Percentiles rank a stretch among this genome's conserved stretches.
Evolutionary conservation across 2,113 vertebrate genomes (phyloP).

Genomic region (Mugil cephalus): DNA sequence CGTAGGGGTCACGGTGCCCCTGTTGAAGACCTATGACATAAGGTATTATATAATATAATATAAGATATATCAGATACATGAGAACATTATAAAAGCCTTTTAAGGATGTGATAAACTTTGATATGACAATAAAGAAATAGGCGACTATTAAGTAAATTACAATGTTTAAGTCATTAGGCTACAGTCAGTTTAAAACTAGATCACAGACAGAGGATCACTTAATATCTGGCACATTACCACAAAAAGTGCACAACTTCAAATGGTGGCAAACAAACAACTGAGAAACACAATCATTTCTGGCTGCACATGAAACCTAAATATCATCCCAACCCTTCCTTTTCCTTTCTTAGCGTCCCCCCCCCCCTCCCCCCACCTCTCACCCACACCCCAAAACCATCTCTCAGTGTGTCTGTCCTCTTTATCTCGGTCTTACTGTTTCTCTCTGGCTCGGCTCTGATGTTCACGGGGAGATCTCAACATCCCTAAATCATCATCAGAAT

Average conservation of each 20-base stretch:
- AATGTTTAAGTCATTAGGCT: too few species aligned
- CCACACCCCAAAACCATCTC: slow-evolving; percentile 44
- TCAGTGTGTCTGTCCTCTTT: slow-evolving; percentile 59
- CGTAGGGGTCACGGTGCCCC: too few species aligned
- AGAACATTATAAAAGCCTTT: background rate
- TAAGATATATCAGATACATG: too few species aligned
- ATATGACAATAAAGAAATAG: background rate
- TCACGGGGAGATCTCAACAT: slow-evolving; percentile 71
- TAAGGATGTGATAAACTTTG: background rate
- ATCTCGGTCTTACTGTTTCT: slow-evolving; percentile 64
- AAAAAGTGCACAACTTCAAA: slow-evolving; percentile 10
- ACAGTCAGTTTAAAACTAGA: background rate
- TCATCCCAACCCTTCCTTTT: slow-evolving; percentile 27
- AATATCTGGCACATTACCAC: too few species aligned
- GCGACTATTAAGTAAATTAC: too few species aligned
- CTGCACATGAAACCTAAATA: slow-evolving; percentile 31
- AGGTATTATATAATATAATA: background rate
- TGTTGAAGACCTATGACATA: too few species aligned
- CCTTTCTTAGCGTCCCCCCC: slow-evolving; percentile 13
- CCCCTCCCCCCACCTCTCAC: slow-evolving; percentile 6
- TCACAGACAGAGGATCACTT: too few species aligned
- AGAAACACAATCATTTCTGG: slow-evolving; percentile 11
- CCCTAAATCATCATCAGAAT: slow-evolving; percentile 79
- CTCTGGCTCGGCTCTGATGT: slow-evolving; percentile 60
- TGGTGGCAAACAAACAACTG: slow-evolving; percentile 22